Percentiles rank a stretch among this genome's conserved stretches.
Evolutionary conservation across 2,113 vertebrate genomes (phyloP).

Genomic region (Phaethornis superciliosus): DNA sequence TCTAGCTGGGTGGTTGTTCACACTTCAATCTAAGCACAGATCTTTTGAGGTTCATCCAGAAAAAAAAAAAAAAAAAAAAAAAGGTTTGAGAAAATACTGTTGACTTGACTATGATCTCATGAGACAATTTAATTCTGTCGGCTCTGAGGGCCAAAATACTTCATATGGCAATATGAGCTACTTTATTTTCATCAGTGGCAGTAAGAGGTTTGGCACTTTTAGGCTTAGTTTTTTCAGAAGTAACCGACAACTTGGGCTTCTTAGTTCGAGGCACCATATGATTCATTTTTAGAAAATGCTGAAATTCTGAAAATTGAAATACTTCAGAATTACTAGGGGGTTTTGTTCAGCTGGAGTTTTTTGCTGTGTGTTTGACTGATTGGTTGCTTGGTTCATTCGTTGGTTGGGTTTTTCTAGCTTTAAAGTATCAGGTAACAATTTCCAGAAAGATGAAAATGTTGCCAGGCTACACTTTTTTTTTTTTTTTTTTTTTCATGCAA

Average conservation of each 20-base stretch:
- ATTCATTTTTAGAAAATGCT: neutral
- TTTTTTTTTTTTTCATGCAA: neutral
- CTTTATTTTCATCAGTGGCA: neutral
- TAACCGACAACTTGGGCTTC: neutral
- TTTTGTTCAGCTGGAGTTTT: too few relatives aligned
- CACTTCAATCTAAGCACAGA: neutral
- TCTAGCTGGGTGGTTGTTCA: neutral
- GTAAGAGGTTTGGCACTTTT: neutral
- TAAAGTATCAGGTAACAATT: neutral
- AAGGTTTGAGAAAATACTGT: neutral
- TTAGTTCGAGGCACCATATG: neutral
- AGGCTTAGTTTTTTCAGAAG: neutral
- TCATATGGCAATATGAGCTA: neutral
- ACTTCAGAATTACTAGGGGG: neutral
- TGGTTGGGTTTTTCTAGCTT: neutral
- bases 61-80: neutral
- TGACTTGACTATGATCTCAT: neutral
- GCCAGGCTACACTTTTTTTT: neutral
- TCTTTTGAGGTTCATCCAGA: neutral
- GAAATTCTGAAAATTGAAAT: neutral
- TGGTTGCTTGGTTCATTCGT: too few relatives aligned
- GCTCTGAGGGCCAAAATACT: neutral
- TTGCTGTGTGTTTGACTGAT: too few relatives aligned
- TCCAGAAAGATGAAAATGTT: neutral
- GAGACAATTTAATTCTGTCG: neutral